Conservation (phyloP, 1,140 invertebrate genomes). For the Eriocheir sinensis region DNA sequence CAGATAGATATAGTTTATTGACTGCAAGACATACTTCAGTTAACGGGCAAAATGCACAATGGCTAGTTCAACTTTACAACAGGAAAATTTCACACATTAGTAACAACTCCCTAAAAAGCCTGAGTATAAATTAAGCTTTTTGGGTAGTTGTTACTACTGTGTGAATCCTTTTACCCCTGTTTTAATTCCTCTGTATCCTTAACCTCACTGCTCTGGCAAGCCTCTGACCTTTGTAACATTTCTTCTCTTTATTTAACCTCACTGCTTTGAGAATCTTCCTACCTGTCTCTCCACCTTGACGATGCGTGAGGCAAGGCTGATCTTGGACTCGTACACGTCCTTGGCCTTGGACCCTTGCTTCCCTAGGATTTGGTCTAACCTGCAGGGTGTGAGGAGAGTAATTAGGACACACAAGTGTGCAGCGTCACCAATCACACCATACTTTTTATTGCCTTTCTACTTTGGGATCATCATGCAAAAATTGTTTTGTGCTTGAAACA, state of each 20-base stretch:
- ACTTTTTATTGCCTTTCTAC: not conserved
- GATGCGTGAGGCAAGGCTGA: conserved; percentile 94
- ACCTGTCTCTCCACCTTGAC: conserved; percentile 98
- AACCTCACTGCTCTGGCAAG: too few relatives aligned
- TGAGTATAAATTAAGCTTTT: too few relatives aligned
- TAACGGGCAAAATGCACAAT: too few relatives aligned
- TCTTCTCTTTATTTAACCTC: not conserved
- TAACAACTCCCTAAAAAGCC: too few relatives aligned
- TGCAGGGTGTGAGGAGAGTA: conserved; percentile 81
- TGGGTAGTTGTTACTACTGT: too few relatives aligned
- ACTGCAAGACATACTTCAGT: too few relatives aligned
- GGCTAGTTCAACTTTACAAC: too few relatives aligned
- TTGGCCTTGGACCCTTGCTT: conserved; percentile 96
- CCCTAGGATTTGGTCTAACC: conserved; percentile 96
- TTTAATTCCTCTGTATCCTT: too few relatives aligned
- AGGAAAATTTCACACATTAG: too few relatives aligned
- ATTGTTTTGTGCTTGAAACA: too few relatives aligned
- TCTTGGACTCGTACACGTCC: conserved; percentile 96
- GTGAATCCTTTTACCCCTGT: too few relatives aligned
- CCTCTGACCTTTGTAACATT: not conserved
- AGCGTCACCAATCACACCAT: not conserved
- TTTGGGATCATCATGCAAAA: not conserved
- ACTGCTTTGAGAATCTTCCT: conserved; percentile 80
- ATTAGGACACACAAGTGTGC: conserved; percentile 25
- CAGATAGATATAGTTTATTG: too few relatives aligned